Percentiles rank a stretch among this genome's conserved stretches.
phyloP scores from a whole-genome alignment of 2,888 invertebrate genomes.

The Protophormia terraenovae region DNA sequence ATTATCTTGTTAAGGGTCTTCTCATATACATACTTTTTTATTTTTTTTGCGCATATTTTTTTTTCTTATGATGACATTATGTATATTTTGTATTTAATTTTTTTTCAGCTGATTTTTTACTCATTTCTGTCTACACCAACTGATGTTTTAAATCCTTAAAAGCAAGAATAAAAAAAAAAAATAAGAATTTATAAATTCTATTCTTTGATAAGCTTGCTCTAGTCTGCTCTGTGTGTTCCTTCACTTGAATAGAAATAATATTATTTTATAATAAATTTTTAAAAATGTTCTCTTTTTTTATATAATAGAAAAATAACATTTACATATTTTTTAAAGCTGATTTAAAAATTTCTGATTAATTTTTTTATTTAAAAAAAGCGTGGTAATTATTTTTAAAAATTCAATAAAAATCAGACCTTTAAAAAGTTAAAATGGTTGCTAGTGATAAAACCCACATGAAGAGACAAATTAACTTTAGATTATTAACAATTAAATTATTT shows the following conservation, averaged over 20 bases:
- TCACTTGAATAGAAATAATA: slow-evolving; percentile 2
- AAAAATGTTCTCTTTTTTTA: background rate
- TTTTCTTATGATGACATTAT: background rate
- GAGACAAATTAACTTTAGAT: too few species aligned
- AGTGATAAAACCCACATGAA: too few species aligned
- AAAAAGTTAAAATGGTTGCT: too few species aligned
- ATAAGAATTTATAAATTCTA: background rate
- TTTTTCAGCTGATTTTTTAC: background rate
- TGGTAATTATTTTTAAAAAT: too few species aligned
- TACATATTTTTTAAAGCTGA: background rate
- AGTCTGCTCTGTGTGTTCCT: background rate
- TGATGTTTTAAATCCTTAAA: background rate
- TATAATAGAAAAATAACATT: background rate
- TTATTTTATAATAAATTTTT: slow-evolving; percentile 10
- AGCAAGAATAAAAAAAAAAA: background rate
- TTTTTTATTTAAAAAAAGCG: too few species aligned
- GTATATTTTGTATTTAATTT: background rate
- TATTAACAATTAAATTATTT: too few species aligned
- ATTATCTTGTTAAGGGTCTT: slow-evolving; percentile 41
- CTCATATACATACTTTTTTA: background rate
- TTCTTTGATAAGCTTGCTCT: background rate
- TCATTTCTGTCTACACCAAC: background rate
- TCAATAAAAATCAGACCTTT: too few species aligned
- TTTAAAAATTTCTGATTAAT: background rate
- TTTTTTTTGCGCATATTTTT: too few species aligned